Base-by-base conservation (phyloP, 2,888 invertebrate genomes). In the Dasysyrphus tricinctus region DNA sequence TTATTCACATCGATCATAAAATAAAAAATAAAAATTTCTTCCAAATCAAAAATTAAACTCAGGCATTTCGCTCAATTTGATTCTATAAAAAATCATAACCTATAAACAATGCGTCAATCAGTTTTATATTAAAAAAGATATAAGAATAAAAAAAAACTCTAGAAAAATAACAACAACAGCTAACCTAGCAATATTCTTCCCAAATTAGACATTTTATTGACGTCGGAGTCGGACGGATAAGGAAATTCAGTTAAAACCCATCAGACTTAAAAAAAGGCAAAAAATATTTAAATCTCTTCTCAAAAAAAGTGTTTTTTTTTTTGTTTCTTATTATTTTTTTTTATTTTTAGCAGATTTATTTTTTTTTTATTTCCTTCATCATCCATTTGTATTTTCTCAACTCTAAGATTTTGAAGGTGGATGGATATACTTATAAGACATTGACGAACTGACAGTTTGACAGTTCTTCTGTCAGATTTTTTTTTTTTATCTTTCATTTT, bases 201-300 rank as follows among this genome's bases (percentile, higher is more conserved):
- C 72, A 72, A 84, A 80, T 80, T 72, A 76, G 83, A 84, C 80
- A 80, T 59, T 80, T 69, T 59, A 80, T 54, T 80, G 83, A 84
- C 70, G 70, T 63, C 37, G 24, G 24, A 24, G 70, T 63, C 37
- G 24, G 24, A 24, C 3, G 57, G 69, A 79, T 56, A 61, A 79
- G 69, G 34, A 63, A 79, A 63, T 75, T 70, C 69, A 65, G 49
- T 67, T 75, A 49, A 19, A 42, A 29, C 3, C 14, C 14, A 29
- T 29, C 42, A 19, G 9, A 37, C 0, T 24, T 24, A 42, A 61
- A 42, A 14, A 24, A 29, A 8, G 14, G 8, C 16, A 0, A 19
- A 49, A 19, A 11, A 14, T 24, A 24, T 51, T 24, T 14, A 16
- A 0, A 5, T 51, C 24, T 24, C 24, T 29, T 7, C 51, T 14